Conservation (phyloP, 1,140 invertebrate genomes). For the Muscidifurax raptorellus region DNA sequence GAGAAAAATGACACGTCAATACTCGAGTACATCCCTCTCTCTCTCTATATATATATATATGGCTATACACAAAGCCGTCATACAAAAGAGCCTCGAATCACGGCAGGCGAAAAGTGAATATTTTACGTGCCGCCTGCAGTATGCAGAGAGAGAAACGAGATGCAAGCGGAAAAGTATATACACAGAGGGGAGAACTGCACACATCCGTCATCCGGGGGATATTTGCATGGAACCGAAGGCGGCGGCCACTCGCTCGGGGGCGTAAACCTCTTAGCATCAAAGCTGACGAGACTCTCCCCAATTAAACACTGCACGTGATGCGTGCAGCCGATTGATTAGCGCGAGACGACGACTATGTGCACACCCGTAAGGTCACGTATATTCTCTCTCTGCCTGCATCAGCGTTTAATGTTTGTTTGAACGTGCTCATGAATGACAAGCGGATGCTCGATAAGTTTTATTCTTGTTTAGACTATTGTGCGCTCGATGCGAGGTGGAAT, state of each 20-base stretch:
- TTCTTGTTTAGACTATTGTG: no score
- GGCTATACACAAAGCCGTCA: no score
- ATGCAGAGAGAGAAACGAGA: not conserved
- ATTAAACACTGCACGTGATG: not conserved
- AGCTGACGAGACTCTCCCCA: not conserved
- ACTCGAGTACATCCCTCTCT: not conserved
- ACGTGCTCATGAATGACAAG: no score
- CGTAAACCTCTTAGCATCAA: conserved; percentile 1
- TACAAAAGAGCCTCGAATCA: not conserved
- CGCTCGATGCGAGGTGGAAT: no score
- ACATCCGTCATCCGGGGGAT: not conserved
- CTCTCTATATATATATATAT: not conserved
- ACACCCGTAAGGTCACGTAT: not conserved
- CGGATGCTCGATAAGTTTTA: no score
- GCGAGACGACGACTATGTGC: not conserved
- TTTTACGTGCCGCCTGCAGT: not conserved
- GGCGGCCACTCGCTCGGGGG: not conserved
- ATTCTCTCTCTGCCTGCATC: no score
- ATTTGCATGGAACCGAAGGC: not conserved
- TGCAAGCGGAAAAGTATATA: not conserved
- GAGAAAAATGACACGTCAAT: not conserved
- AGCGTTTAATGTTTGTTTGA: no score
- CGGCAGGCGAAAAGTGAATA: not conserved
- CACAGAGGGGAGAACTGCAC: not conserved
- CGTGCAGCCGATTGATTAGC: not conserved